A percentile compares a stretch with the other conserved stretches of the same genome.
Evolutionary conservation across 2,113 vertebrate genomes (phyloP).

Genomic region (Neotoma lepida): DNA sequence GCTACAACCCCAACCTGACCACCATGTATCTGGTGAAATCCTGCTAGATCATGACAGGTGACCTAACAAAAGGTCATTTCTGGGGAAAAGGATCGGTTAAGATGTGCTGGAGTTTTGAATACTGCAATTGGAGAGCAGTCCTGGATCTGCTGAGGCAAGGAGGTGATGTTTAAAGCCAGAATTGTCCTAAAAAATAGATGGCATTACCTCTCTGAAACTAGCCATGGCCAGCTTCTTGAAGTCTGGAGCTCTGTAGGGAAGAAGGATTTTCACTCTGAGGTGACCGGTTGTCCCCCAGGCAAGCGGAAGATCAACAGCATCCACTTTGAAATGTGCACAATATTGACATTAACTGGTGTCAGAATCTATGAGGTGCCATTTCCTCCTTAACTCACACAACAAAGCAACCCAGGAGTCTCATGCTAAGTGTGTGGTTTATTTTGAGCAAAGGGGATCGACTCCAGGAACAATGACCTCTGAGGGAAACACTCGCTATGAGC

Average conservation of each 20-base stretch:
- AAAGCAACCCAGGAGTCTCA: background rate
- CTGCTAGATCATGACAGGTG: background rate
- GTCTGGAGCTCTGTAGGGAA: background rate
- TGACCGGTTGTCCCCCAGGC: background rate
- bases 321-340: background rate
- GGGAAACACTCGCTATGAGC: background rate
- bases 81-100: background rate
- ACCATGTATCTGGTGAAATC: background rate
- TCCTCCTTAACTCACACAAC: background rate
- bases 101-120: background rate
- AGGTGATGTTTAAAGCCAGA: background rate
- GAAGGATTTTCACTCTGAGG: background rate
- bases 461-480: background rate
- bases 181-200: background rate
- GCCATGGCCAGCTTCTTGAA: background rate
- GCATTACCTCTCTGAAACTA: background rate
- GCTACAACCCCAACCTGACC: background rate
- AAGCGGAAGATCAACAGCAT: background rate
- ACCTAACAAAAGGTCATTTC: background rate
- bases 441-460: background rate
- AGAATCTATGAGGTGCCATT: background rate
- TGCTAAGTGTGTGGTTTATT: background rate
- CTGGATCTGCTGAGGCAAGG: background rate
- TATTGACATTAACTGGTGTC: background rate
- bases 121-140: background rate